Conservation (phyloP, 2,888 invertebrate species). For the Tenthredo amoena region DNA sequence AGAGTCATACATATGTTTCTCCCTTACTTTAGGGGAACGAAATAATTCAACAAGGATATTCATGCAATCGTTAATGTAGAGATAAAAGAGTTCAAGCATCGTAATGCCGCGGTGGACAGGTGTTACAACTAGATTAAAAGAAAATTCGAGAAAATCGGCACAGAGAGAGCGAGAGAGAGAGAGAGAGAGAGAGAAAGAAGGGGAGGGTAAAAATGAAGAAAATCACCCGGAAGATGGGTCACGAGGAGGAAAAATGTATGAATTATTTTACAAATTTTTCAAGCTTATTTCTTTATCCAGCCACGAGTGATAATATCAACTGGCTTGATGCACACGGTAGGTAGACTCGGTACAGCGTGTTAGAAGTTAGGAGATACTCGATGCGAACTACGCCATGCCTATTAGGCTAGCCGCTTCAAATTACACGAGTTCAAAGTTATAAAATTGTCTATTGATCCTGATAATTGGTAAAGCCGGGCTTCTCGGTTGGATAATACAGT, state of each 20-base stretch:
- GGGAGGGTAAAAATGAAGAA: background rate
- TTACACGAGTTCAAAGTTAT: conserved; percentile 17
- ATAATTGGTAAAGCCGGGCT: conserved; percentile 19
- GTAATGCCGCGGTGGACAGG: background rate
- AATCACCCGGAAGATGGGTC: background rate
- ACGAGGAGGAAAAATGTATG: background rate
- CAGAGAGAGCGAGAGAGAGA: background rate
- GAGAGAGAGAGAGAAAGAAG: background rate
- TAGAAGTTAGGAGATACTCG: conserved; percentile 35
- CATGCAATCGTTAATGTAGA: background rate
- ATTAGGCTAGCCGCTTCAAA: conserved; percentile 41
- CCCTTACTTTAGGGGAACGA: background rate
- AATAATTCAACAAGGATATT: background rate
- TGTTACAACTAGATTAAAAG: background rate
- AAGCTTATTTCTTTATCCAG: background rate
- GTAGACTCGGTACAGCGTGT: conserved; percentile 9
- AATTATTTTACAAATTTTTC: background rate
- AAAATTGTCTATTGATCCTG: conserved; percentile 47
- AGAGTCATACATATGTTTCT: background rate
- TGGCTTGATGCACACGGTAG: conserved; percentile 37
- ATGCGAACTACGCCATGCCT: conserved; percentile 50
- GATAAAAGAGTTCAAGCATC: background rate
- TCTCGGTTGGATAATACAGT: conserved; percentile 8
- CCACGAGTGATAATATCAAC: background rate
- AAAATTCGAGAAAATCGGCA: conserved; percentile 18